Percentiles rank a stretch among this genome's conserved stretches.
These are phyloP conservation scores for Pipistrellus kuhlii DNA, from an alignment of 2,797 vertebrate species.

Conservation along the genomic window DNA sequence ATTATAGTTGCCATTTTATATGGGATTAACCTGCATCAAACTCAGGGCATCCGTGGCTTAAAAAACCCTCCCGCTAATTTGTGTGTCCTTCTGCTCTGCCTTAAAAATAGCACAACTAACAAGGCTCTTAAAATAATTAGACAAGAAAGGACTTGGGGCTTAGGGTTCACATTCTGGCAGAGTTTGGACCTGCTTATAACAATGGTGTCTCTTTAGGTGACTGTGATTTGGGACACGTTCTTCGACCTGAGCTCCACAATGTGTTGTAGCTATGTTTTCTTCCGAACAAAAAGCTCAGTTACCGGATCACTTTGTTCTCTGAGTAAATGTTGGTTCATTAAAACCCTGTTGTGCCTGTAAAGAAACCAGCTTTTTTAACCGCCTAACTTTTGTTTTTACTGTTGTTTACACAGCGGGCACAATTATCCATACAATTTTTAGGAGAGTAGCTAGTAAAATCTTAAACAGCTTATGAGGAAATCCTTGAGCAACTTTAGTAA, in stretches of 20 bases:
- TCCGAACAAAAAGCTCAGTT: slow-evolving; percentile 6
- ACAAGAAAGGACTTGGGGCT: slow-evolving; percentile 37
- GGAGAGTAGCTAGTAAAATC: not conserved
- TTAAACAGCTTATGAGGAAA: slow-evolving; percentile 7
- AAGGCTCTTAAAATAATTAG: slow-evolving; percentile 65
- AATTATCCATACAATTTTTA: not conserved
- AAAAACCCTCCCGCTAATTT: slow-evolving; percentile 56
- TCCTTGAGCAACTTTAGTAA: slow-evolving; percentile 6
- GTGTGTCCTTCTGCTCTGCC: slow-evolving; percentile 57
- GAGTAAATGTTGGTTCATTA: not conserved
- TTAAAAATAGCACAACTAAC: slow-evolving; percentile 77
- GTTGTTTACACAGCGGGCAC: not conserved
- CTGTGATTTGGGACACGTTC: not conserved
- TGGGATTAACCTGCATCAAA: slow-evolving; percentile 74
- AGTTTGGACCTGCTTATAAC: slow-evolving; percentile 18
- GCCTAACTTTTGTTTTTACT: slow-evolving; percentile 6
- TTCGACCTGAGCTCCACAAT: not conserved
- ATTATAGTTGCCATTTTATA: slow-evolving; percentile 71
- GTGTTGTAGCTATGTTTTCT: not conserved
- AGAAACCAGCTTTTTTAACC: not conserved
- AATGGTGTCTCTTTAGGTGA: not conserved
- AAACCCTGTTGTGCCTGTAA: not conserved
- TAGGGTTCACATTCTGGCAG: not conserved
- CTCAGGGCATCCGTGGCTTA: slow-evolving; percentile 20
- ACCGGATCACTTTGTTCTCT: not conserved